Base-by-base conservation (phyloP, 2,797 vertebrate species). In the Australoheros facetus region DNA sequence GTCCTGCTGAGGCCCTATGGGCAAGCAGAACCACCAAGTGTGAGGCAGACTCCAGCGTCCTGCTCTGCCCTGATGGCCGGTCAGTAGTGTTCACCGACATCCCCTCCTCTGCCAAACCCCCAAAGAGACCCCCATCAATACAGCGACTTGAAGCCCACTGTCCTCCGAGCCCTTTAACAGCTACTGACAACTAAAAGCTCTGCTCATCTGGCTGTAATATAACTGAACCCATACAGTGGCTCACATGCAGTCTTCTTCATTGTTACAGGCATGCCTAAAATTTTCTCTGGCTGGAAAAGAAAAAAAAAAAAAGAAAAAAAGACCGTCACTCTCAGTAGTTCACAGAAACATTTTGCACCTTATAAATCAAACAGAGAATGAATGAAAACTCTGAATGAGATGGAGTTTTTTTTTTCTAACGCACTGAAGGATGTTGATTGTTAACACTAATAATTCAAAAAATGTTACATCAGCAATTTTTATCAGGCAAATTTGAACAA, bases 41-140 rank as follows among this genome's bases (percentile, higher is more conserved):
- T 0, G 98, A 99, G 91, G 98, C 98, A 0, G 98, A 99, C 88
- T 99, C 98, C 90, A 99, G 98, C 0, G 97, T 98, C 54, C 96
- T 97, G 23, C 96, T 98, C 11, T 96, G 97, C 76, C 96, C 96
- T 0, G 97, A 97, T 0, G 96, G 96, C 57, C 91, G 85, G 2
- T 92, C 90, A 0, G 84, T 93, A 39, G 85, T 95, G 62, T 95
- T 95, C 79, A 76, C 89, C 0, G 94, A 95, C 81, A 83, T 94
- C 72, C 82, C 87, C 58, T 79, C 70, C 19, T 88, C 93, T 34
- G 88, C 84, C 85, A 95, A 12, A 79, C 88, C 56, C 3, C 82
- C 0, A 81, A 97, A 96, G 86, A 94, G 91, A 81, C 92, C 96
- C 2, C 90, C 95, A 26, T 96, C 96, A 73, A 94, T 94, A 12